Evolutionary conservation across 53 echinoderm and acorn worm genomes (phyloP), one percentile per base, ranked within the genome.

Genomic region (Hippasteria phrygiana): DNA sequence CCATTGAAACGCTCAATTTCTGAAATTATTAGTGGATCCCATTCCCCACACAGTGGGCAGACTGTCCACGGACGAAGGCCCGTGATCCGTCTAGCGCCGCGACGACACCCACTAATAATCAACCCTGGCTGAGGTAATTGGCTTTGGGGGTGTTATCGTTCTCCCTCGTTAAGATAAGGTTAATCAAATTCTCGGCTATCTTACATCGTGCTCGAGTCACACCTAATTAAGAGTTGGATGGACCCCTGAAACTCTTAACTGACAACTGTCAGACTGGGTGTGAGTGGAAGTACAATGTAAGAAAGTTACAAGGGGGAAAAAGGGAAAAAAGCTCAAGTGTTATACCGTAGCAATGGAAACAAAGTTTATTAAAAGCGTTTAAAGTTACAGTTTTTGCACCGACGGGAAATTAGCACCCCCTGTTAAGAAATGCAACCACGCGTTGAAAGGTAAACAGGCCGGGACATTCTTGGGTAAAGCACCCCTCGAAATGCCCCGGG

Each of bases 141-240:
- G 82, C 65, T 82, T 43, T 43, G 28, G 28, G 17, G 40, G 9
- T 40, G 78, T 78, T 78, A 78, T 78, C 78, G 37, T 38, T 37
- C 78, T 14, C 47, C 33, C 82, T 82, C 82, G 66, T 82, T 82
- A 82, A 82, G 82, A 82, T 82, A 66, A 82, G 64, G 33, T 43
- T 82, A 82, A 82, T 82, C 82, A 82, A 82, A 82, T 82, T 82
- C 43, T 32, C 82, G 24, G 29, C 76, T 76, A 76, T 76, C 76
- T 76, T 48, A 16, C 59, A 29, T 48, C 43, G 24, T 47, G 74
- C 13, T 74, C 16, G 13, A 42, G 74, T 74, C 74, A 46, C 46
- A 43, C 48, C 32, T 48, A 76, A 51, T 76, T 43, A 39, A 38
- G 41, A 64, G 2, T 55, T 2, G 33, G 18, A 76, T 0, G 1